phyloP scores from a whole-genome alignment of 2,797 vertebrate genomes.

The Schizopygopsis pylzovi region DNA sequence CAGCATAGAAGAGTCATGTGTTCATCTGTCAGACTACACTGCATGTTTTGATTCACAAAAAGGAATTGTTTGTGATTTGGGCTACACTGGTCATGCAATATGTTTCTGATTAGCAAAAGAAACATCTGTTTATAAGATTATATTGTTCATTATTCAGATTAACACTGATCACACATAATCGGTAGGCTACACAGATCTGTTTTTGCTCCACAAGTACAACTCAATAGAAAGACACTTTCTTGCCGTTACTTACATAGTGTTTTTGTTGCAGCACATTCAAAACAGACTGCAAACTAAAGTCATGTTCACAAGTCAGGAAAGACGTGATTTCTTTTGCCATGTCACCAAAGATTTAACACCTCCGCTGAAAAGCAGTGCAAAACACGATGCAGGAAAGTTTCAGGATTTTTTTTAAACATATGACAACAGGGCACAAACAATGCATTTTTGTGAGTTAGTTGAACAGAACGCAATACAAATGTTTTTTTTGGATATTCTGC shows the following conservation, averaged over 20 bases:
- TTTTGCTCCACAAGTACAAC: background rate
- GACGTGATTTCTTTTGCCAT: background rate
- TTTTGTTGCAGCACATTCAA: conserved; percentile 28
- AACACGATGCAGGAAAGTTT: background rate
- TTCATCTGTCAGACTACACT: no score
- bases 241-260: background rate
- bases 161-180: background rate
- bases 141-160: background rate
- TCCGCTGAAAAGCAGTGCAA: background rate
- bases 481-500: background rate
- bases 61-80: no score
- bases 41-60: no score
- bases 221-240: background rate
- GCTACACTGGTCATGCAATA: background rate
- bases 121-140: background rate
- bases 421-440: background rate
- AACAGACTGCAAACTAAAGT: background rate
- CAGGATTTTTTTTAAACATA: background rate
- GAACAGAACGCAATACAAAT: background rate
- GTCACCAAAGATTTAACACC: background rate
- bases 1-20: no score
- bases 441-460: background rate
- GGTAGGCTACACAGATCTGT: background rate
- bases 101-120: background rate
- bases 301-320: background rate